These are phyloP conservation scores for Paralichthys olivaceus DNA, from an alignment of 2,113 vertebrate species.

Conservation along the genomic window DNA sequence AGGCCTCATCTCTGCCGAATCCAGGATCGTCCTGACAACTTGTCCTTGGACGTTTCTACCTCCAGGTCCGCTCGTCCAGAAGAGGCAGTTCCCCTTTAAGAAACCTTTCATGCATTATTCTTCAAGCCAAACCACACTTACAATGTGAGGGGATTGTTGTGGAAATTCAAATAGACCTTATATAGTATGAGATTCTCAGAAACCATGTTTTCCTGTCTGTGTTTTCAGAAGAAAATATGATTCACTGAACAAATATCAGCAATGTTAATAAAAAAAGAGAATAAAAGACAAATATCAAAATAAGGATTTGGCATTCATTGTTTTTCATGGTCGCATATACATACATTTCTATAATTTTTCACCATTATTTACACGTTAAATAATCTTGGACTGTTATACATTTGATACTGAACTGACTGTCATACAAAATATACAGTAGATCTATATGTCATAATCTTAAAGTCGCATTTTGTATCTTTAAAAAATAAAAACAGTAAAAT, in stretches of 20 bases:
- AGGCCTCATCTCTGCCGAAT: constrained; percentile 30
- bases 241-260: neutral
- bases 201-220: constrained; percentile 7
- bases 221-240: constrained; percentile 9
- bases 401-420: constrained; percentile 63
- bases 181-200: constrained; percentile 8
- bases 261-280: constrained; percentile 12
- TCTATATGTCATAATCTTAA: constrained; percentile 63
- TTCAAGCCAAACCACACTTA: constrained; percentile 7
- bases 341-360: constrained; percentile 55
- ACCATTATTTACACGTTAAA: constrained; percentile 68
- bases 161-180: neutral
- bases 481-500: constrained; percentile 74
- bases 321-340: constrained; percentile 71
- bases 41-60: constrained; percentile 21
- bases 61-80: constrained; percentile 23
- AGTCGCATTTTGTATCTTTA: constrained; percentile 53
- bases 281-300: constrained; percentile 58
- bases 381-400: constrained; percentile 64
- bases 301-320: constrained; percentile 78
- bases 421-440: constrained; percentile 78
- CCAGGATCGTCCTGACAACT: constrained; percentile 29
- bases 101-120: constrained; percentile 8
- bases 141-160: neutral
- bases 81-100: neutral